Percentiles rank a stretch among this genome's conserved stretches.
These are phyloP conservation scores for Chaitophorus viminalis DNA, from an alignment of 2,888 invertebrate species.

Conservation along the genomic window DNA sequence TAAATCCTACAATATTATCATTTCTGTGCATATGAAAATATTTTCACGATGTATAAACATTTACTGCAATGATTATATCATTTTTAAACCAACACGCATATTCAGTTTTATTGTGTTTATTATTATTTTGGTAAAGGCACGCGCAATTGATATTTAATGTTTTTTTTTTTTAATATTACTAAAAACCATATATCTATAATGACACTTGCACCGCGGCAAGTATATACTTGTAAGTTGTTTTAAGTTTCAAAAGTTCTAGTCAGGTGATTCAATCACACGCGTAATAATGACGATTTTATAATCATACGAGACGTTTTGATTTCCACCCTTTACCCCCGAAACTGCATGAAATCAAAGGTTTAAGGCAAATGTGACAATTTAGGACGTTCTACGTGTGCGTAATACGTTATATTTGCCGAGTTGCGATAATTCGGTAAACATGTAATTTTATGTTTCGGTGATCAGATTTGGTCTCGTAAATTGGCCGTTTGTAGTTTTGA, in stretches of 20 bases:
- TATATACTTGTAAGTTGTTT: not conserved
- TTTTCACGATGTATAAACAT: not conserved
- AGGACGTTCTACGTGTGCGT: not conserved
- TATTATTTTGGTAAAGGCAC: too few relatives aligned
- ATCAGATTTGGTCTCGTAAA: constrained; percentile 21
- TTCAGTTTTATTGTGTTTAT: too few relatives aligned
- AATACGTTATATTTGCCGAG: not conserved
- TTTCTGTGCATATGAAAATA: not conserved
- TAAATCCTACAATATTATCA: not conserved
- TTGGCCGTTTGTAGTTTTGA: not conserved
- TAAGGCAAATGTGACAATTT: not conserved
- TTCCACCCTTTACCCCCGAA: not conserved
- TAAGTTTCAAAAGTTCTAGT: not conserved
- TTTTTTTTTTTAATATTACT: not conserved
- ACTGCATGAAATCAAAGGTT: not conserved
- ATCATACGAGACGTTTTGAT: not conserved
- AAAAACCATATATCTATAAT: not conserved
- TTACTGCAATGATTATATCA: not conserved
- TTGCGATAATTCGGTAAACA: constrained; percentile 1
- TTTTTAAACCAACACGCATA: too few relatives aligned
- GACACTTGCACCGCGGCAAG: not conserved
- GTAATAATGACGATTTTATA: not conserved
- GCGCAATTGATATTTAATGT: not conserved
- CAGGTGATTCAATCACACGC: not conserved
- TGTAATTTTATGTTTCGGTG: not conserved